These are phyloP conservation scores for Toxotes lorentzi DNA, from an alignment of 2,797 vertebrate genomes.

Conservation along the genomic window DNA sequence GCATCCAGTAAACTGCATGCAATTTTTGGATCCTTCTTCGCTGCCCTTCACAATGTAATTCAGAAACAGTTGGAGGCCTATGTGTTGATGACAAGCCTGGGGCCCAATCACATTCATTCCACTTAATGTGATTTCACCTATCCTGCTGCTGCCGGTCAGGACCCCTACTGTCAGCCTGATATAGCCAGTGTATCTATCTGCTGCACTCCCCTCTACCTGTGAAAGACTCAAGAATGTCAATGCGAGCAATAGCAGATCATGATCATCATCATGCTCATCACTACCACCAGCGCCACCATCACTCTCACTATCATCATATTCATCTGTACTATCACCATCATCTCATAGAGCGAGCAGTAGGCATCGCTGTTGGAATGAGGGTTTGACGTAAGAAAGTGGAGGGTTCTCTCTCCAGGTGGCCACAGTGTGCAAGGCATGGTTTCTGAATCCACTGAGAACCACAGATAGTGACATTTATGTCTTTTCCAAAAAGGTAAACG, in stretches of 20 bases:
- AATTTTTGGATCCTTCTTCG: conserved; percentile 70
- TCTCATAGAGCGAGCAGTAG: conserved; percentile 47
- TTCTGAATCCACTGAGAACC: conserved; percentile 33
- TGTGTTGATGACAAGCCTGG: conserved; percentile 67
- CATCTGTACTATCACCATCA: conserved; percentile 63
- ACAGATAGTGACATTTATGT: conserved; percentile 31
- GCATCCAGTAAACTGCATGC: conserved; percentile 68
- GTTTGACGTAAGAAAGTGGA: conserved; percentile 55
- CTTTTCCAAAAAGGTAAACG: conserved; percentile 15
- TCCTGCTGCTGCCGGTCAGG: conserved; percentile 61
- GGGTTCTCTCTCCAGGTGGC: conserved; percentile 38
- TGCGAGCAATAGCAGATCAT: conserved; percentile 52
- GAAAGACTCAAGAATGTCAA: conserved; percentile 53
- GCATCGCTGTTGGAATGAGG: conserved; percentile 44
- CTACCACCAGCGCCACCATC: conserved; percentile 47
- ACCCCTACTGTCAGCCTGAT: conserved; percentile 73
- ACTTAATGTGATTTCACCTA: conserved; percentile 79
- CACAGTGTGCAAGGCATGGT: conserved; percentile 18
- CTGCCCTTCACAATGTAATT: conserved; percentile 79
- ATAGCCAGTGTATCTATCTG: conserved; percentile 42
- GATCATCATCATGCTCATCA: conserved; percentile 68
- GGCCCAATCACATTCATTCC: conserved; percentile 80
- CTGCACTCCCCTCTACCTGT: conserved; percentile 48
- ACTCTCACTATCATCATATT: conserved; percentile 61
- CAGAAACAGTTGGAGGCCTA: conserved; percentile 69